Evolutionary conservation across 2,113 vertebrate species (phyloP).

Genomic region (Callipepla californica): DNA sequence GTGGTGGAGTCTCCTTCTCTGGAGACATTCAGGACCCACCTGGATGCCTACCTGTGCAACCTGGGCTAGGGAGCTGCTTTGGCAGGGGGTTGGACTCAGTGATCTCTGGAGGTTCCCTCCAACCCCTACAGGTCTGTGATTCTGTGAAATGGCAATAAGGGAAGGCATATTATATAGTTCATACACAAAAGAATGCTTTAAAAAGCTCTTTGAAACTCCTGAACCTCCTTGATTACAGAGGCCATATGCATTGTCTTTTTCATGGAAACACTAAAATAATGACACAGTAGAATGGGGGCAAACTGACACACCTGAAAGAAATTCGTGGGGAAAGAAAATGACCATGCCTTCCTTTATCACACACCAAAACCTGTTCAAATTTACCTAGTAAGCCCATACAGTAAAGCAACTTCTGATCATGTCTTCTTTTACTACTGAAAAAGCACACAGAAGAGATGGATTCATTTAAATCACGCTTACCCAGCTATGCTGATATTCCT

Average conservation of each 20-base stretch:
- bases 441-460: conserved; percentile 3
- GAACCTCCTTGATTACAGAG: background rate
- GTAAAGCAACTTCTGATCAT: background rate
- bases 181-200: background rate
- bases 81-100: too few species aligned
- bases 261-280: background rate
- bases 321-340: background rate
- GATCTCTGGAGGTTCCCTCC: too few species aligned
- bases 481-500: background rate
- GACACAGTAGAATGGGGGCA: background rate
- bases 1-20: too few species aligned
- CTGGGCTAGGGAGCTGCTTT: too few species aligned
- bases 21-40: too few species aligned
- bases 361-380: conserved; percentile 26
- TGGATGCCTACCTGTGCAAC: too few species aligned
- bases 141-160: background rate
- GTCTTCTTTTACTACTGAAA: conserved; percentile 37
- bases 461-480: background rate
- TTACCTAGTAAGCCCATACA: background rate
- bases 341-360: background rate
- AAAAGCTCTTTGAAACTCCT: background rate
- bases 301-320: background rate
- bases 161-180: background rate
- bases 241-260: background rate
- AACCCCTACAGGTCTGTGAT: too few species aligned